Conservation (phyloP, 92 coral and sea anemone genomes). For the Scolanthus callimorphus region DNA sequence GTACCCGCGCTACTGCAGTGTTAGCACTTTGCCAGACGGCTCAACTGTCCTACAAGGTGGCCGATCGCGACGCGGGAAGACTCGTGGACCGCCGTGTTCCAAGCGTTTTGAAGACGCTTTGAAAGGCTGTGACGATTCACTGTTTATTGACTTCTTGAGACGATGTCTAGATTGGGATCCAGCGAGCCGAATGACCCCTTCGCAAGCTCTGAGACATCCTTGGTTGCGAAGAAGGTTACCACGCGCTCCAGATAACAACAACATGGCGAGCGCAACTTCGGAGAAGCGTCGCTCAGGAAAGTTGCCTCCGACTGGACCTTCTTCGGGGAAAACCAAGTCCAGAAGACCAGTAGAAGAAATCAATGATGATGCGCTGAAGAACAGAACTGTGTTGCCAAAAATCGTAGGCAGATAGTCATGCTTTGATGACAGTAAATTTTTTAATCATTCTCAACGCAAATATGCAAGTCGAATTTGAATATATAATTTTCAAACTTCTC, state of each 20-base stretch:
- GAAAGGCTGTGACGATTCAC: slow-evolving; percentile 92
- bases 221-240: slow-evolving; percentile 96
- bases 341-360: slow-evolving; percentile 64
- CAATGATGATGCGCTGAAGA: slow-evolving; percentile 59
- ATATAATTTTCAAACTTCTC: neutral
- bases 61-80: slow-evolving; percentile 97
- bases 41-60: slow-evolving; percentile 88
- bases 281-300: slow-evolving; percentile 62
- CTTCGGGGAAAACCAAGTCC: slow-evolving; percentile 83
- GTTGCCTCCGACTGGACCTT: slow-evolving; percentile 89
- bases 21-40: slow-evolving; percentile 91
- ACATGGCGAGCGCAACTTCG: slow-evolving; percentile 53
- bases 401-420: slow-evolving; percentile 86
- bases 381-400: slow-evolving; percentile 97
- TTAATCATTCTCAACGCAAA: neutral
- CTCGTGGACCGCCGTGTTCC: slow-evolving; percentile 89
- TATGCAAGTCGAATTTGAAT: slow-evolving; percentile 3
- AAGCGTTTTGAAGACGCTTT: slow-evolving; percentile 79
- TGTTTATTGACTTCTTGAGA: slow-evolving; percentile 87
- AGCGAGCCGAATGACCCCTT: slow-evolving; percentile 82
- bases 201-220: slow-evolving; percentile 94
- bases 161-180: slow-evolving; percentile 98
- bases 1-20: slow-evolving; percentile 94
- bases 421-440: neutral
- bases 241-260: slow-evolving; percentile 86